Conservation (phyloP, 2,797 vertebrate genomes). For the Leuciscus waleckii region DNA sequence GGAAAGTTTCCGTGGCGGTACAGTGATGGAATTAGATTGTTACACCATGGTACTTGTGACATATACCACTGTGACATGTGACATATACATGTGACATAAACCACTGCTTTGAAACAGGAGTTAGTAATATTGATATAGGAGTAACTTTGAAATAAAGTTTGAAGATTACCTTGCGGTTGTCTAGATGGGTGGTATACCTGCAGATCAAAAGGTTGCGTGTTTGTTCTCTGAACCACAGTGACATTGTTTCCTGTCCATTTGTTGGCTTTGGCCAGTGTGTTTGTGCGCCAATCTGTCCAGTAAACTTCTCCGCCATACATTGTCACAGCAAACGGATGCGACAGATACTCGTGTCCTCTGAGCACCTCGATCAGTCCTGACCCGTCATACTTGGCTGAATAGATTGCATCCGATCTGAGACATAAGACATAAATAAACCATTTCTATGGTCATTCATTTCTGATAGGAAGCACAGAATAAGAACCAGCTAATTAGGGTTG, state of each 20-base stretch:
- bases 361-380: conserved; percentile 92
- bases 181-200: conserved; percentile 95
- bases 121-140: not conserved
- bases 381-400: conserved; percentile 94
- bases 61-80: not conserved
- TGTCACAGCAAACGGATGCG: conserved; percentile 95
- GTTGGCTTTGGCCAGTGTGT: conserved; percentile 94
- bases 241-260: conserved; percentile 97
- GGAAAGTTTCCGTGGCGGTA: not conserved
- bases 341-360: conserved; percentile 93
- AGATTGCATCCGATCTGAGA: conserved; percentile 94
- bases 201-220: conserved; percentile 94
- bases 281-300: conserved; percentile 97
- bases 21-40: not conserved
- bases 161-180: conserved; percentile 87
- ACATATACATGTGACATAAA: no score
- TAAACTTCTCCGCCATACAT: conserved; percentile 95
- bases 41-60: not conserved
- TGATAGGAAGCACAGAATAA: not conserved
- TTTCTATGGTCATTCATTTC: not conserved
- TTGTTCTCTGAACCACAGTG: conserved; percentile 96
- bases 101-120: not conserved
- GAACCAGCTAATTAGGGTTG: not conserved
- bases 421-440: conserved; percentile 47
- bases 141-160: not conserved